Evolutionary conservation across 2,113 vertebrate species (phyloP).

Genomic region (Pithys albifrons): DNA sequence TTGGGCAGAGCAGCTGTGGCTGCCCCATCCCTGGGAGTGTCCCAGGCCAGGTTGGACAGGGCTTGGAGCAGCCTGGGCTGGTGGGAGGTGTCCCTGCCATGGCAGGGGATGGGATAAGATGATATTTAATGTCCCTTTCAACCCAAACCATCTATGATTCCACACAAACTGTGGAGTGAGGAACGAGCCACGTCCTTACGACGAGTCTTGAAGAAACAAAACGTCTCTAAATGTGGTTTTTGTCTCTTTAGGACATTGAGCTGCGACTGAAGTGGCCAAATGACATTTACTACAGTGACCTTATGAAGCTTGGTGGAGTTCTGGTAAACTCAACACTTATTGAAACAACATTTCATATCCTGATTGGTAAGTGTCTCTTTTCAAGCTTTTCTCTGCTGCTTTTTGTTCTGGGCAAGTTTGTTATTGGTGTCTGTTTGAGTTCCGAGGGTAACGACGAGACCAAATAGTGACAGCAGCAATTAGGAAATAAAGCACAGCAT

Average conservation of each 20-base stretch:
- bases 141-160: fast-evolving
- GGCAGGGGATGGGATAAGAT: fast-evolving
- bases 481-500: not conserved
- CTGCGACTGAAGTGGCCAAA: conserved; percentile 96
- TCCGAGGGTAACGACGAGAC: not conserved
- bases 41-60: not conserved
- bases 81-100: not conserved
- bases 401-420: not conserved
- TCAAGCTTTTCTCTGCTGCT: not conserved
- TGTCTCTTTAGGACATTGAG: conserved; percentile 83
- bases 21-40: not conserved
- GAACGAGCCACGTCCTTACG: not conserved
- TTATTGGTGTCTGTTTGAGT: not conserved
- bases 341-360: conserved; percentile 88
- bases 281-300: conserved; percentile 91
- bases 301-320: conserved; percentile 93
- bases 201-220: not conserved
- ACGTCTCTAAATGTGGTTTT: not conserved
- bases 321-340: conserved; percentile 90
- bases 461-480: not conserved
- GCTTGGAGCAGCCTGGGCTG: not conserved
- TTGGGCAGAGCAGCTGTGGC: not conserved
- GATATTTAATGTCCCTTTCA: fast-evolving
- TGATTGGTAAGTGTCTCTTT: conserved; percentile 82
- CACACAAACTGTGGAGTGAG: not conserved